Evolutionary conservation across 2,888 invertebrate genomes (phyloP).

Genomic region (Scotopteryx bipunctaria): DNA sequence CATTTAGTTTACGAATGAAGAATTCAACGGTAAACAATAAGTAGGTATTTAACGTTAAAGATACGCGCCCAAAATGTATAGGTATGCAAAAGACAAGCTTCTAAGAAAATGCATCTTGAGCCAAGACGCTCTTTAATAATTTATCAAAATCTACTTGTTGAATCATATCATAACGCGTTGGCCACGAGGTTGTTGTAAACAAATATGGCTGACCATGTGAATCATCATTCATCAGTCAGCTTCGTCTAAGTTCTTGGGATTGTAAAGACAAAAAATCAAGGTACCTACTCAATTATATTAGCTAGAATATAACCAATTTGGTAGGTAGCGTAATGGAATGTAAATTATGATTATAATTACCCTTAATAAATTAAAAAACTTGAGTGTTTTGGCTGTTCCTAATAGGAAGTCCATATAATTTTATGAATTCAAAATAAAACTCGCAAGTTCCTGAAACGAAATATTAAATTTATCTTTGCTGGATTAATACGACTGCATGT

Average conservation of each 20-base stretch:
- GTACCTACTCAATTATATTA: conserved; percentile 1
- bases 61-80: too few species aligned
- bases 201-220: conserved; percentile 52
- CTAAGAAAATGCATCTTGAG: conserved; percentile 18
- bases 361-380: too few species aligned
- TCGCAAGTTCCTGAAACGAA: neutral
- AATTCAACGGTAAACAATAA: too few species aligned
- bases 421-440: too few species aligned
- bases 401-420: too few species aligned
- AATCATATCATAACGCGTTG: conserved; percentile 51
- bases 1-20: neutral
- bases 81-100: too few species aligned
- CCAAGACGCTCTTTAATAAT: conserved; percentile 21
- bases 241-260: conserved; percentile 31
- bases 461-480: conserved; percentile 11
- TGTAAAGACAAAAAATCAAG: conserved; percentile 12
- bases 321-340: conserved; percentile 18
- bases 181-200: conserved; percentile 48
- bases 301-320: conserved; percentile 18
- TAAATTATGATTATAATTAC: too few species aligned
- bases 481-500: conserved; percentile 33
- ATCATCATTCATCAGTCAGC: conserved; percentile 45
- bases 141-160: conserved; percentile 39
- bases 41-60: too few species aligned
- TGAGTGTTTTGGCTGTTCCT: too few species aligned